These are phyloP conservation scores for Thunnus maccoyii DNA, from an alignment of 2,113 vertebrate species.

Conservation along the genomic window DNA sequence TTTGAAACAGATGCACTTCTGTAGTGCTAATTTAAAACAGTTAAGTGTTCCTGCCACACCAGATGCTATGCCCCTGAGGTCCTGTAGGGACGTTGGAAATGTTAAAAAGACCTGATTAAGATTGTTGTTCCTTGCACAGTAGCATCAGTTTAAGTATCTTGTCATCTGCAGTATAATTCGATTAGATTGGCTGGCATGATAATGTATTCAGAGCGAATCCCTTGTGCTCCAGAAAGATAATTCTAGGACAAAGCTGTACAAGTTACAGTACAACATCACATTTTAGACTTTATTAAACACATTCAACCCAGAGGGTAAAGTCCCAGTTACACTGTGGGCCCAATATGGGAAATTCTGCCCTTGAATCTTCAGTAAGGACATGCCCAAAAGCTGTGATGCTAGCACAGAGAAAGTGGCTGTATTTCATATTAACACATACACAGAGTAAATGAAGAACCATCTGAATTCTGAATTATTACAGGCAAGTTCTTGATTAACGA, in stretches of 20 bases:
- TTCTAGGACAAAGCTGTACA: not conserved
- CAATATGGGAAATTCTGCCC: not conserved
- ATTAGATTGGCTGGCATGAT: not conserved
- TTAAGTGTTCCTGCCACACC: slow-evolving; percentile 9
- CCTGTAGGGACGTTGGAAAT: not conserved
- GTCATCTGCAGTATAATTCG: not conserved
- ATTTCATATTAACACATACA: not conserved
- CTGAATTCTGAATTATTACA: slow-evolving; percentile 15
- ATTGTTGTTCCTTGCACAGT: not conserved
- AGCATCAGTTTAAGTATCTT: not conserved
- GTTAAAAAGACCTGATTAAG: not conserved
- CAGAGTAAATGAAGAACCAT: not conserved
- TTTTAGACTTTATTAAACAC: not conserved
- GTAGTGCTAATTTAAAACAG: slow-evolving; percentile 36
- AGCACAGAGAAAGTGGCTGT: not conserved
- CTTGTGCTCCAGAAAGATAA: not conserved
- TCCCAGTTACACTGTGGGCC: not conserved
- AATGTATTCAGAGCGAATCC: not conserved
- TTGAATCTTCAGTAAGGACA: not conserved
- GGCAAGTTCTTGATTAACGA: slow-evolving; percentile 14
- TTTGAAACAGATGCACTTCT: slow-evolving; percentile 39
- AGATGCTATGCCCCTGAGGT: not conserved
- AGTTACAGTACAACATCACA: slow-evolving; percentile 1
- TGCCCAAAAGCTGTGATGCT: not conserved
- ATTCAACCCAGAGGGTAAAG: not conserved